Evolutionary conservation across 2,113 vertebrate genomes (phyloP).

Genomic region (Scortum barcoo): DNA sequence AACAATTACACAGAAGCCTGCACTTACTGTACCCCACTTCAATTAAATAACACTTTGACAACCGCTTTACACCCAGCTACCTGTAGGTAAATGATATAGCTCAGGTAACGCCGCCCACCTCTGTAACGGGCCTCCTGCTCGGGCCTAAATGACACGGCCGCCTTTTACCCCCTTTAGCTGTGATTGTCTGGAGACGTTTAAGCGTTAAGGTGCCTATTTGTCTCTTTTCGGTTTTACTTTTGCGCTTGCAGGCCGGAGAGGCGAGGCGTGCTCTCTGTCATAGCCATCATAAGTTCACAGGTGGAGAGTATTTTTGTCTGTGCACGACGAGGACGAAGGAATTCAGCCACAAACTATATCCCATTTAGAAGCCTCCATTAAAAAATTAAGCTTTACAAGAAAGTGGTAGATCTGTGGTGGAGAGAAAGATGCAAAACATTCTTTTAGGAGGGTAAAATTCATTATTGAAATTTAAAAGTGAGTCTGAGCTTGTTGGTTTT

Average conservation of each 20-base stretch:
- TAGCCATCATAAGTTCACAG: neutral
- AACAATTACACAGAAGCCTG: slow-evolving; percentile 76
- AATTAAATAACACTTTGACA: slow-evolving; percentile 59
- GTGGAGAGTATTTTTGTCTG: neutral
- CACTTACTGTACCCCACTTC: slow-evolving; percentile 69
- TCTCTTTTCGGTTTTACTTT: slow-evolving; percentile 79
- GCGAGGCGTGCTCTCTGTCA: slow-evolving; percentile 7
- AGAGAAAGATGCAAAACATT: too few relatives aligned
- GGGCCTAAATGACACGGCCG: slow-evolving; percentile 48
- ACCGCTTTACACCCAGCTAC: slow-evolving; percentile 43
- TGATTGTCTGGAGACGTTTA: slow-evolving; percentile 40
- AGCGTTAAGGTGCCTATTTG: slow-evolving; percentile 66
- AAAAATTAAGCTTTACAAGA: too few relatives aligned
- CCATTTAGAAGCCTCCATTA: too few relatives aligned
- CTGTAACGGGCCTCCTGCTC: slow-evolving; percentile 3
- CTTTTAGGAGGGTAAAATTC: too few relatives aligned
- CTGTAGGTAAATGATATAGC: slow-evolving; percentile 61
- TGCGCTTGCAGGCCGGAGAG: slow-evolving; percentile 8
- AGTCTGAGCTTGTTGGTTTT: neutral
- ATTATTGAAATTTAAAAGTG: too few relatives aligned
- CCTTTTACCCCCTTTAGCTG: slow-evolving; percentile 48
- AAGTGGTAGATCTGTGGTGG: too few relatives aligned
- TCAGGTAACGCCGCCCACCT: slow-evolving; percentile 36
- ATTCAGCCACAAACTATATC: too few relatives aligned
- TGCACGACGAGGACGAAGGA: too few relatives aligned